Conservation (phyloP, 2,113 vertebrate species). For the Catharus fuscescens region DNA sequence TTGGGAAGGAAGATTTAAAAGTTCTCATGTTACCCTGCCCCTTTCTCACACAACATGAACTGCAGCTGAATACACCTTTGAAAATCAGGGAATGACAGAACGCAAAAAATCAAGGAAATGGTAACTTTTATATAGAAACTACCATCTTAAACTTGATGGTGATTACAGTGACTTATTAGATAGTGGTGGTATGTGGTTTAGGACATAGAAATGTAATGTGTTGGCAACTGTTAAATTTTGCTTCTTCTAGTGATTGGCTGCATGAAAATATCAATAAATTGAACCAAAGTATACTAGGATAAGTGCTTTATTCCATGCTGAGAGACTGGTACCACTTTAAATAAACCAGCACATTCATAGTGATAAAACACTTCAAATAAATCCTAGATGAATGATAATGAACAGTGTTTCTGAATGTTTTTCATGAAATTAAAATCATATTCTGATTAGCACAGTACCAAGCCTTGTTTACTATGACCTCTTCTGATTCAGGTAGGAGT, state of each 20-base stretch:
- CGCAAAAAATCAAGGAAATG: not conserved
- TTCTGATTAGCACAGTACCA: not conserved
- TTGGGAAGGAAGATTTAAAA: not conserved
- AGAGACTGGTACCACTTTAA: not conserved
- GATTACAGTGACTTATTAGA: not conserved
- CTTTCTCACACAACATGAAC: not conserved
- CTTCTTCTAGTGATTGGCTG: not conserved
- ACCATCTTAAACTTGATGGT: not conserved
- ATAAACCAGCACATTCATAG: not conserved
- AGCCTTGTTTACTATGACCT: not conserved
- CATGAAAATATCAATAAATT: not conserved
- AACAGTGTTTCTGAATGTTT: not conserved
- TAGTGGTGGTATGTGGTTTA: not conserved
- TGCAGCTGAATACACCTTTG: not conserved
- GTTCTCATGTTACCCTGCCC: rapidly evolving
- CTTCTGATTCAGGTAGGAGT: not conserved
- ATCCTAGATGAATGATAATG: not conserved
- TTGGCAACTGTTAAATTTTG: not conserved
- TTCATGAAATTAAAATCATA: not conserved
- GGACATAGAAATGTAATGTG: not conserved
- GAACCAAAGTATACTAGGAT: not conserved
- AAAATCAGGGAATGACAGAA: not conserved
- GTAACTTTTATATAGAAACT: not conserved
- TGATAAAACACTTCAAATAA: not conserved
- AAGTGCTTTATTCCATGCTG: not conserved